These are phyloP conservation scores for Acanthurus leucopareius DNA, from an alignment of 2,797 vertebrate species.

Conservation along the genomic window DNA sequence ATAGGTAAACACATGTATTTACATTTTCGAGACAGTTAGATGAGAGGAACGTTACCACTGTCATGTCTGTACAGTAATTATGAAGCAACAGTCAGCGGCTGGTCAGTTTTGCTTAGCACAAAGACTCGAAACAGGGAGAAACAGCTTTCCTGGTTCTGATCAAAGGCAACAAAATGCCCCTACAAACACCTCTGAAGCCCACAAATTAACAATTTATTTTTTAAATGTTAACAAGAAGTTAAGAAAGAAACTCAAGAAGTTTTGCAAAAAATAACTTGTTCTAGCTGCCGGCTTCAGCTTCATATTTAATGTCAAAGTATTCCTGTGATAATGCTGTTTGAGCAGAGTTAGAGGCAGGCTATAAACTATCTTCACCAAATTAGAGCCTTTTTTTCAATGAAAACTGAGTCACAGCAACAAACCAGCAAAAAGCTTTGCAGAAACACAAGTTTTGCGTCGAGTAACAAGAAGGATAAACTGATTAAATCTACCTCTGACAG, in stretches of 20 bases:
- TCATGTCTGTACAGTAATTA: neutral
- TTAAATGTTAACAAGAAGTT: no score
- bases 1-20: neutral
- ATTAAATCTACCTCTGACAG: neutral
- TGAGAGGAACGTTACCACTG: neutral
- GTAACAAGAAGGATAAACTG: neutral
- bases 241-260: no score
- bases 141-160: neutral
- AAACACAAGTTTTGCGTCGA: neutral
- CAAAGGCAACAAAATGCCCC: neutral
- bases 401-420: neutral
- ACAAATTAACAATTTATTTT: neutral
- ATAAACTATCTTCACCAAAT: neutral
- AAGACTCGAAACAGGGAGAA: neutral
- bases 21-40: neutral
- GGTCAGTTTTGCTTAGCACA: neutral
- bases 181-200: neutral
- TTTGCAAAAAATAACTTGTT: no score
- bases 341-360: neutral
- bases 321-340: neutral
- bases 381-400: neutral
- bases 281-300: neutral
- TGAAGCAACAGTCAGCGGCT: neutral
- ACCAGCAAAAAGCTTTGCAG: neutral
- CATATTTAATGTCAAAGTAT: neutral